Evolutionary conservation across 1,140 invertebrate species (phyloP), one percentile per base, ranked within the genome.

Genomic region (Ceratina japonica): DNA sequence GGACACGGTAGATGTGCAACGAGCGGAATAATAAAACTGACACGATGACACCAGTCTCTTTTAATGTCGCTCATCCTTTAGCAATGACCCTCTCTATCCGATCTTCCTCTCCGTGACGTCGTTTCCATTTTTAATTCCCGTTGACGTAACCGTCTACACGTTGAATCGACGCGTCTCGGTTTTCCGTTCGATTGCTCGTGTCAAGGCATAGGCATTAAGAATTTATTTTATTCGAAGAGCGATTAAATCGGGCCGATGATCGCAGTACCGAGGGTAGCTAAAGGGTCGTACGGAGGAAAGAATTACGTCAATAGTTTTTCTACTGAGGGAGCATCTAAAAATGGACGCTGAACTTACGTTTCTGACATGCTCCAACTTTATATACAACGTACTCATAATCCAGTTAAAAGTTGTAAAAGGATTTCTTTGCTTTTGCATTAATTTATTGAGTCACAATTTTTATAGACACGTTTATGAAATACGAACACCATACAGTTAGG

Each of bases 121-220:
- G 27, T 65, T n/a, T 54, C 7, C 73, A 44, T 69, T 68, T 61
- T 61, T 66, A 69, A 51, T 51, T 61, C 56, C n/a, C 24, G 49
- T 54, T 22, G 16, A 37, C 49, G 62, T 24, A 15, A 3, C 10
- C 20, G 24, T 44, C 37, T n/a, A 12, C 8, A 20, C 24, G 18
- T 12, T 69, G 44, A 71, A 82, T 64, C 75, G 58, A 44, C 10
- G 68, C 75, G 52, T n/a, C 63, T 71, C 68, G 20, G 18, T 44
- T 44, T 63, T 65, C n/a, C 15, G 10, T 56, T 37, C 82, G 71
- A 65, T 84, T 49, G 22, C 12, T 13, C 64, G 15, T 8, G 72
- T 62, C 58, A 44, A 66, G 51, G 8, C n/a, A 8, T 24, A 24
- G 37, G 49, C n/a, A 75, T 75, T 44, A 12, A 66, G 16, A 44